Evolutionary conservation across 2,113 vertebrate genomes (phyloP).

Genomic region (Henicopernis longicauda): DNA sequence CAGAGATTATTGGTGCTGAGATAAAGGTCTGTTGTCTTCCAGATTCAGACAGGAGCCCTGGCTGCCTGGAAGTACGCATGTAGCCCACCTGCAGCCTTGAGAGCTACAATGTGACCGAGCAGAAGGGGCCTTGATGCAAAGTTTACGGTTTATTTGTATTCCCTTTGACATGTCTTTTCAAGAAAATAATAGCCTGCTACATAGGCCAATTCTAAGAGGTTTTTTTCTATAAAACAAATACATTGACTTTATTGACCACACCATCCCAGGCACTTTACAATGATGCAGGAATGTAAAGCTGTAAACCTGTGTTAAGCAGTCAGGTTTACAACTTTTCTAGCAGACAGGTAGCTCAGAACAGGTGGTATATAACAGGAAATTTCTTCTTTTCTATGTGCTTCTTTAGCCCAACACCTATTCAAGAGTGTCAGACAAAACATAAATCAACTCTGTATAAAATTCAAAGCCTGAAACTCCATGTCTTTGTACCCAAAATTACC

Average conservation of each 20-base stretch:
- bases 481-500: background rate
- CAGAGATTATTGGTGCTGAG: background rate
- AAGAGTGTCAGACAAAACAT: background rate
- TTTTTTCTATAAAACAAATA: background rate
- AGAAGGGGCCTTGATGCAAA: background rate
- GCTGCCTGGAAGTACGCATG: background rate
- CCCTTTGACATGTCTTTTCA: background rate
- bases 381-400: background rate
- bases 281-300: background rate
- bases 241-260: background rate
- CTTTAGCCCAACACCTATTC: background rate
- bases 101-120: rapidly evolving
- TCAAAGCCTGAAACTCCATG: background rate
- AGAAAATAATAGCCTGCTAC: background rate
- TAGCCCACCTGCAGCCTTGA: background rate
- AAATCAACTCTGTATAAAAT: background rate
- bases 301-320: background rate
- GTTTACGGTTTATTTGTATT: background rate
- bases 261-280: background rate
- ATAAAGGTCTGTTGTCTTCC: background rate
- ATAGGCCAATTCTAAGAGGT: background rate
- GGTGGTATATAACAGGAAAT: background rate
- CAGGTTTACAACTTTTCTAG: background rate
- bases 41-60: background rate
- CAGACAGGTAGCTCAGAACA: background rate